Evolutionary conservation across 2,888 invertebrate genomes (phyloP), one percentile per base, ranked within the genome.

Genomic region (Euplexia lucipara): DNA sequence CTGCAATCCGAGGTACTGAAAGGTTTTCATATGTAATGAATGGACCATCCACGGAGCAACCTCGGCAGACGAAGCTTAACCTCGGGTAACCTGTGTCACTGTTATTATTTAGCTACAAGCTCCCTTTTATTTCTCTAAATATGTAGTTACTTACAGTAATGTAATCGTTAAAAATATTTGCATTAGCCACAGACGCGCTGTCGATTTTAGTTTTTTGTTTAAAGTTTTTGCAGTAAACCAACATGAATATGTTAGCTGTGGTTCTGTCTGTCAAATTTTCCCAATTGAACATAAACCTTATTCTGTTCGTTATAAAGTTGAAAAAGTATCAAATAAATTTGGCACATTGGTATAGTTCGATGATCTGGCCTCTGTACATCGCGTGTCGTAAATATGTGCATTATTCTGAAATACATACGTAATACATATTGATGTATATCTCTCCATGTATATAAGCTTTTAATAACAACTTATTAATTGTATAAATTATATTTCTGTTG

Each of bases 371-470:
- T n/a, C n/a, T n/a, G n/a, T 26, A 34, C 41, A 58, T 76, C 56
- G 72, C 72, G 72, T 70, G 64, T 42, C 32, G 16, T 49, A 30
- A n/a, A 0, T 12, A 12, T 49, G 12, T 51, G 45, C 14, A 49
- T 8, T 45, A 49, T 54, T 56, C n/a, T 37, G 18, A 39, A 56
- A 56, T 47, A 12, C 26, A 18, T 48, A 30, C n/a, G 35, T 41
- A 47, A 76, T 63, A 45, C 54, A 75, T 74, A 68, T 61, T 56
- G 18, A 75, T 49, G 18, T 44, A 35, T 58, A 3, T 6, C 2
- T 37, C 41, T 3, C 16, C 34, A 4, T 18, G 14, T n/a, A 22
- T 8, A 42, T 30, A 16, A 37, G 30, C 16, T 41, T 49, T 20
- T 37, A n/a, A 60, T 37, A 34, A 9, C 2, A 44, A 32, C 14